Evolutionary conservation across 1,140 invertebrate genomes (phyloP), one percentile per base, ranked within the genome.

Genomic region (Neoseiulus cucumeris): DNA sequence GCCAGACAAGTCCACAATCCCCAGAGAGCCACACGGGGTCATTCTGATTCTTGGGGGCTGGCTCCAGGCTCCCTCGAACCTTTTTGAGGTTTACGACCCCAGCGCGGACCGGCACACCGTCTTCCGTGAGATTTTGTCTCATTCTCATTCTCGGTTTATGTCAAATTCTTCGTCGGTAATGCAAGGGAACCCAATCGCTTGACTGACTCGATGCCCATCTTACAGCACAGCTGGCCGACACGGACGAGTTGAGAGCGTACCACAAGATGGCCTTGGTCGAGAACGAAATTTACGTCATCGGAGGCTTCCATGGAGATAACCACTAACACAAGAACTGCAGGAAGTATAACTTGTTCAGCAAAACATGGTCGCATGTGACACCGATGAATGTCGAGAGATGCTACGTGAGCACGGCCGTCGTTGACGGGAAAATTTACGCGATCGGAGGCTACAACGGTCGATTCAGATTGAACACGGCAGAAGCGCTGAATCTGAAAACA

Each of bases 321-420:
- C 81, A 85, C 69, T 70, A 72, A 64, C 85, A 84, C 71, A 86
- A 84, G 68, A 82, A 83, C 0, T 80, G 85, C 12, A 76, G 82
- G 17, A 82, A 81, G 68, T 86, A 82, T 70, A 79, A 86, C 72
- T 82, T 84, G 0, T 74, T 80, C 0, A 79, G 73, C 0, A 80
- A 81, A 66, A 74, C 75, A 1, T 87, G 85, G 84, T 76, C 75
- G 9, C 83, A 86, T 67, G 76, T 79, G 47, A 83, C 84, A 0
- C 85, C 83, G 74, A 87, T 87, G 85, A 81, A 85, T 71, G 81
- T 82, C 25, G 69, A 69, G 9, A 74, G 85, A 42, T 86, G 85
- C 74, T 87, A 86, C 71, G 85, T 89, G 55, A 87, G 85, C 73
- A 82, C 85, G 14, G 84, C 85, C 18, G 79, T 80, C 5, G 77